Conservation (phyloP, 1,140 invertebrate species). For the Dendrolimus kikuchii region DNA sequence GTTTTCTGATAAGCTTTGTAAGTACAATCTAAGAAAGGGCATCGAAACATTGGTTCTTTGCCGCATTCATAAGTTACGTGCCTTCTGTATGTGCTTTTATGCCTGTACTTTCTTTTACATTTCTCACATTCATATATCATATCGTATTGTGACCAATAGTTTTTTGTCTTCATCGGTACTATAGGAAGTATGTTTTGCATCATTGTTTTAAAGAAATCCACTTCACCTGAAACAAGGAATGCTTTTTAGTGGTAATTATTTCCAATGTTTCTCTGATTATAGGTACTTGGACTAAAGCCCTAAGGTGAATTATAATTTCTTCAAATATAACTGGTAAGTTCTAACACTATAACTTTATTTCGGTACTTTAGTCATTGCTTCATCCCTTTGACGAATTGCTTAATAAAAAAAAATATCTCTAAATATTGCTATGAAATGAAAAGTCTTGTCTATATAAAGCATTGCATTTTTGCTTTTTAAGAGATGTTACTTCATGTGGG, state of each 20-base stretch:
- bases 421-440: too few species aligned
- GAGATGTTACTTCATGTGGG: too few species aligned
- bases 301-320: background rate
- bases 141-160: constrained; percentile 58
- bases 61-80: constrained; percentile 71
- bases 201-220: constrained; percentile 65
- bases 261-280: background rate
- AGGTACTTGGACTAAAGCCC: background rate
- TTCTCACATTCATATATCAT: constrained; percentile 60
- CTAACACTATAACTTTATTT: too few species aligned
- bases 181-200: constrained; percentile 62
- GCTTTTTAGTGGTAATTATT: constrained; percentile 12
- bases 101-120: constrained; percentile 62
- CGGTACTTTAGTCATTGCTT: too few species aligned
- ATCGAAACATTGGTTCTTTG: constrained; percentile 68
- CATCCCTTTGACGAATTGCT: too few species aligned
- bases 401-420: too few species aligned
- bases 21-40: constrained; percentile 63
- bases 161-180: constrained; percentile 64
- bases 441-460: too few species aligned
- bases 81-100: constrained; percentile 69
- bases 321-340: too few species aligned
- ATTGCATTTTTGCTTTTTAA: too few species aligned
- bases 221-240: constrained; percentile 65
- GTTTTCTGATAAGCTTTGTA: constrained; percentile 70